These are phyloP conservation scores for Halcyon leucocephala DNA, from an alignment of 2,797 vertebrate species.

Conservation along the genomic window DNA sequence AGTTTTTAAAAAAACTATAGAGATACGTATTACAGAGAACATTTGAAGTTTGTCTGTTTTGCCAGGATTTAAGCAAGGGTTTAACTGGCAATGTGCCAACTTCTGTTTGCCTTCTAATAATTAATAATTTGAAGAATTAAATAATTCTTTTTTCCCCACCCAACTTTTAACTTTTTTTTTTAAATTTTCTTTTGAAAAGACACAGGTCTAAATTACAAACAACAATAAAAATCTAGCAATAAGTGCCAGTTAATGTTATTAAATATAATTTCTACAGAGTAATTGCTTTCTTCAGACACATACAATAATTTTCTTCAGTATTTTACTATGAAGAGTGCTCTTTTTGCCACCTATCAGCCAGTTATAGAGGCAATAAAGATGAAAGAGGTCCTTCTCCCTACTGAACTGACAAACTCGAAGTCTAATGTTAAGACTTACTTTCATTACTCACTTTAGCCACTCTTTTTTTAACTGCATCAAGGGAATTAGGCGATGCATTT, in stretches of 20 bases:
- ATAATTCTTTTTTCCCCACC: neutral
- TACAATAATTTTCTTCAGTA: neutral
- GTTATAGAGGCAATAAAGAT: neutral
- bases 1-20: fast-evolving
- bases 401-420: neutral
- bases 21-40: neutral
- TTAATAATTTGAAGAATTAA: neutral
- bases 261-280: neutral
- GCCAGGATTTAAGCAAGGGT: neutral
- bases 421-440: neutral
- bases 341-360: neutral
- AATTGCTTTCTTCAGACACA: neutral
- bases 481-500: neutral
- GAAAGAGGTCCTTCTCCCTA: neutral
- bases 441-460: neutral
- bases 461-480: neutral
- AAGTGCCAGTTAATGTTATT: neutral
- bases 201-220: neutral
- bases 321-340: neutral
- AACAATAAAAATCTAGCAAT: neutral
- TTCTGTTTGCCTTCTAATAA: slow-evolving; percentile 4
- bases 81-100: neutral
- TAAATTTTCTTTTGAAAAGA: neutral
- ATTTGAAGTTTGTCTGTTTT: neutral
- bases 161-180: neutral